These are phyloP conservation scores for Sarcophaga rosellei DNA, from an alignment of 2,888 invertebrate species.

Conservation along the genomic window DNA sequence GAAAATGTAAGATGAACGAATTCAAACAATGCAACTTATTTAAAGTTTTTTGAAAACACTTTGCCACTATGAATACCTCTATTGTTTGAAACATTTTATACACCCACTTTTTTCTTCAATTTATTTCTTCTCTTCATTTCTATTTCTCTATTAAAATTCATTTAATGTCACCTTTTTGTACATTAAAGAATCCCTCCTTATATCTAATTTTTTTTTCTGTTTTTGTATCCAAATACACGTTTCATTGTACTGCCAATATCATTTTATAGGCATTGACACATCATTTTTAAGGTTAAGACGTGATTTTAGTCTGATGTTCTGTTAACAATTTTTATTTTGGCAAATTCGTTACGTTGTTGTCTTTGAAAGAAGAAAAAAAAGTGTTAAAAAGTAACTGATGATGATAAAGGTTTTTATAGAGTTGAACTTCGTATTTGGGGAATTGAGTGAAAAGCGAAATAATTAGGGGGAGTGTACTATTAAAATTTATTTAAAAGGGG, in stretches of 20 bases:
- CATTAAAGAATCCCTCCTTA: conserved; percentile 17
- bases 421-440: neutral
- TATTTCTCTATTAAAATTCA: conserved; percentile 27
- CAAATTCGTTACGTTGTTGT: neutral
- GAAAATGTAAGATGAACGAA: no score
- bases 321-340: neutral
- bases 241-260: conserved; percentile 35
- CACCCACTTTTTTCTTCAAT: neutral
- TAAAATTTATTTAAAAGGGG: no score
- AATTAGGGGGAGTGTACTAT: no score
- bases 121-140: conserved; percentile 2
- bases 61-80: neutral
- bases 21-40: no score
- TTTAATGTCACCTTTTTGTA: conserved; percentile 14
- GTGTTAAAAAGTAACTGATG: conserved; percentile 15
- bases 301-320: conserved; percentile 47
- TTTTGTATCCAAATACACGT: neutral
- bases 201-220: neutral
- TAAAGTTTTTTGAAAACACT: no score
- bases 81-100: neutral
- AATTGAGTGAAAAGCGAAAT: no score
- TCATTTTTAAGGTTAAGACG: conserved; percentile 56
- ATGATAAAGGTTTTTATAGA: conserved; percentile 1
- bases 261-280: conserved; percentile 38
- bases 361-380: neutral